Evolutionary conservation across 2,797 vertebrate genomes (phyloP).

Genomic region (Eidolon dupreanum): DNA sequence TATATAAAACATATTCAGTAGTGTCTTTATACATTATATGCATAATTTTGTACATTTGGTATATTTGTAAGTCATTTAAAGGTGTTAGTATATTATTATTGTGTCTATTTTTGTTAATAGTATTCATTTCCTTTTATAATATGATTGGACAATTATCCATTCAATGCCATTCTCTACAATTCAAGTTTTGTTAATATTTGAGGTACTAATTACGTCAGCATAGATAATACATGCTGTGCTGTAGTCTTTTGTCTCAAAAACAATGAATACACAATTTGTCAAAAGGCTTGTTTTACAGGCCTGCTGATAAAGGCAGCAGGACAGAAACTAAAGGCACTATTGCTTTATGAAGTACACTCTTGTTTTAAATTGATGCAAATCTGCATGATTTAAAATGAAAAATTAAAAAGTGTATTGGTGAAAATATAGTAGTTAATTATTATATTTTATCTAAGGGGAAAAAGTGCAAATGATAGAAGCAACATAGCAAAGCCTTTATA

Average conservation of each 20-base stretch:
- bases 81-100: conserved; percentile 33
- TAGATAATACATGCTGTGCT: conserved; percentile 62
- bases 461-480: background rate
- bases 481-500: background rate
- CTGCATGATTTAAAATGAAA: conserved; percentile 74
- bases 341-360: conserved; percentile 44
- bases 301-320: conserved; percentile 69
- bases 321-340: conserved; percentile 63
- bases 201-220: conserved; percentile 74
- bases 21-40: background rate
- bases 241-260: conserved; percentile 71
- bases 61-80: conserved; percentile 45
- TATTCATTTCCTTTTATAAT: conserved; percentile 67
- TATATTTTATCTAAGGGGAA: conserved; percentile 76
- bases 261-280: conserved; percentile 74
- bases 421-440: conserved; percentile 81
- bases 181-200: conserved; percentile 80
- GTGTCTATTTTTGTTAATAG: conserved; percentile 2
- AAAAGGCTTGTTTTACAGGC: conserved; percentile 70
- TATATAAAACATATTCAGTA: background rate
- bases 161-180: conserved; percentile 52
- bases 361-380: conserved; percentile 76
- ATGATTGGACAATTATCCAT: conserved; percentile 68
- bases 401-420: conserved; percentile 78
- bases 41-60: conserved; percentile 1